A percentile compares a stretch with the other conserved stretches of the same genome.
Conservation (phyloP, 1,140 invertebrate genomes). For the Daktulosphaira vitifoliae region DNA sequence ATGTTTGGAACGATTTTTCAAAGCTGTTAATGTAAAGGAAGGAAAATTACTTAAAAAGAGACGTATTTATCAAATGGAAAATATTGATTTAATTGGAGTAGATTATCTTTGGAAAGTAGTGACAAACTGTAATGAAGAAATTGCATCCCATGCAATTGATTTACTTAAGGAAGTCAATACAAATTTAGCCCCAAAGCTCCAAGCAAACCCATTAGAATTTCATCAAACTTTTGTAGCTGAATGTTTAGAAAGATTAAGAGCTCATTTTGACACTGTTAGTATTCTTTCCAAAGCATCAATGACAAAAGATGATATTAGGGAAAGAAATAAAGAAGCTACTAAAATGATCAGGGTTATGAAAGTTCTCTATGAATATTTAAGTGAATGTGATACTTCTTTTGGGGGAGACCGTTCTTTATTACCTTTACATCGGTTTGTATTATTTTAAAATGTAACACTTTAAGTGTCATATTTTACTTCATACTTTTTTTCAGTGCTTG, state of each 20-base stretch:
- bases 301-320: conserved; percentile 14
- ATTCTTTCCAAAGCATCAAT: conserved; percentile 43
- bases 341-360: conserved; percentile 89
- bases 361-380: conserved; percentile 90
- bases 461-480: not conserved
- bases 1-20: conserved; percentile 90
- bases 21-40: conserved; percentile 92
- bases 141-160: conserved; percentile 82
- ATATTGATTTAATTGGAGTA: conserved; percentile 85
- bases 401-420: conserved; percentile 80
- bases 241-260: conserved; percentile 78
- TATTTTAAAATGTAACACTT: not conserved
- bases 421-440: conserved; percentile 68
- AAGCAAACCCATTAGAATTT: conserved; percentile 65
- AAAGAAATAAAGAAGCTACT: conserved; percentile 56
- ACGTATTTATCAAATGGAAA: conserved; percentile 70
- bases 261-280: conserved; percentile 65
- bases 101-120: conserved; percentile 95
- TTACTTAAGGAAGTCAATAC: conserved; percentile 89
- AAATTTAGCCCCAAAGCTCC: conserved; percentile 77
- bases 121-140: conserved; percentile 79
- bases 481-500: conserved; percentile 57
- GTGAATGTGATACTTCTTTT: conserved; percentile 89
- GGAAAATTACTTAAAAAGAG: conserved; percentile 82
- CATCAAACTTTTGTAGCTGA: conserved; percentile 85